Conservation (phyloP, 1,140 invertebrate genomes). For the Heterodera carotae region DNA sequence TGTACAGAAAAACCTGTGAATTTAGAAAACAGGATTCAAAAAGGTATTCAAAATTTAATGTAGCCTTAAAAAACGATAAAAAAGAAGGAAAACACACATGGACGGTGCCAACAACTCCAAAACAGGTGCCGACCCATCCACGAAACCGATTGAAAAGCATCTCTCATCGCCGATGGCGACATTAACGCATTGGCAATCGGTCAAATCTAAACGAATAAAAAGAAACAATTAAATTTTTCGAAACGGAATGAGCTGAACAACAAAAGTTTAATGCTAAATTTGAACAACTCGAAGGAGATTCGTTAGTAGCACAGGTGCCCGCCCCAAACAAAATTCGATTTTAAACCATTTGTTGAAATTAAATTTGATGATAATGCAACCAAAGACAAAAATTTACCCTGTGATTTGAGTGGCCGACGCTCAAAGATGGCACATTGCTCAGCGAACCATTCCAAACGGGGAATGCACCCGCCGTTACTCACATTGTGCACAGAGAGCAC, state of each 20-base stretch:
- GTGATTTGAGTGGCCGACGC: conserved; percentile 32
- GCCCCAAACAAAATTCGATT: too few relatives aligned
- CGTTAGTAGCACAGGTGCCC: too few relatives aligned
- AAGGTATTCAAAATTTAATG: background rate
- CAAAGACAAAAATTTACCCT: background rate
- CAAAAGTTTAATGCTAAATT: too few relatives aligned
- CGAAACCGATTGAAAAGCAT: conserved; percentile 35
- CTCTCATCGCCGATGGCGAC: conserved; percentile 33
- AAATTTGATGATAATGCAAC: too few relatives aligned
- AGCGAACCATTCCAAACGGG: conserved; percentile 35
- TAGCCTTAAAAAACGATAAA: background rate
- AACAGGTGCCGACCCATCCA: conserved; percentile 23
- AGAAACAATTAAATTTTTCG: too few relatives aligned
- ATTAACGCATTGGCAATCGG: conserved; percentile 34
- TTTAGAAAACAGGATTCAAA: background rate
- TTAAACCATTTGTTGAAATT: too few relatives aligned
- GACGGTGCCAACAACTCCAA: conserved; percentile 32
- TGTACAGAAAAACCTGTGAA: too few relatives aligned
- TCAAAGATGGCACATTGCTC: conserved; percentile 8
- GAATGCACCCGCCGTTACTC: conserved; percentile 17
- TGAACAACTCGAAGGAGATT: too few relatives aligned
- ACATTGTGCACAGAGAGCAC: conserved; percentile 30
- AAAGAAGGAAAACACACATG: conserved; percentile 27
- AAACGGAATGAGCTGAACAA: too few relatives aligned
- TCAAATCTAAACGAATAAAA: conserved; percentile 21